Base-by-base conservation (phyloP, 2,888 invertebrate species). In the Candidula unifasciata region DNA sequence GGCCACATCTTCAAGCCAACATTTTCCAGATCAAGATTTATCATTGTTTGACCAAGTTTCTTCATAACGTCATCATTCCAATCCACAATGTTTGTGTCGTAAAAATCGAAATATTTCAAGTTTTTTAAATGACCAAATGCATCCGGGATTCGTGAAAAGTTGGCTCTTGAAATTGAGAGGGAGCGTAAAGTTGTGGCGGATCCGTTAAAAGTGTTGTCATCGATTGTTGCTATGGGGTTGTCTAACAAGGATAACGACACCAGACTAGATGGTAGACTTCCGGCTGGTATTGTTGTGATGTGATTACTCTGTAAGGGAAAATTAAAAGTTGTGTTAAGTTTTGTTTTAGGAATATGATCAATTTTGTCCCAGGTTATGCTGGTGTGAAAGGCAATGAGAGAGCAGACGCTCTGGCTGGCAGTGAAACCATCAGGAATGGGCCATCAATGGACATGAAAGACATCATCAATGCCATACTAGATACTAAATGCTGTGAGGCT, bases 11-110 rank as follows among this genome's bases (percentile, higher is more conserved):
- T 57, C 8, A 77, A 6, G 24, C 57, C 27, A 33, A 27, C 30
- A 33, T 35, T n/a, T 27, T 18, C 8, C 8, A 77, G 54, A 3
- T 13, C 33, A 3, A 77, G 21, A 16, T 10, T 27, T n/a, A 57
- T n/a, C 8, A 77, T 3, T 6, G 77, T 30, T 8, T 6, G 44
- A 18, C 57, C 77, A 16, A 77, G 27, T 21, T 54, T 5, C 27
- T 52, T 27, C 18, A 77, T 27, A 27, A 33, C 77, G 8, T n/a
- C 27, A 8, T 54, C 77, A 24, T 77, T 77, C 77, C 77, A 77
- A 30, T 77, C 57, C 18, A 3, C 16, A 10, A 77, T 54, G 2
- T 27, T 5, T 6, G 57, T 10, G 27, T 33, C 18, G 10, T 2
- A 3, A 5, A 77, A 37, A 6, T 10, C 33, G 3, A 74, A 52